phyloP scores from a whole-genome alignment of 1,140 invertebrate species.

The Drosophila lacertosa region DNA sequence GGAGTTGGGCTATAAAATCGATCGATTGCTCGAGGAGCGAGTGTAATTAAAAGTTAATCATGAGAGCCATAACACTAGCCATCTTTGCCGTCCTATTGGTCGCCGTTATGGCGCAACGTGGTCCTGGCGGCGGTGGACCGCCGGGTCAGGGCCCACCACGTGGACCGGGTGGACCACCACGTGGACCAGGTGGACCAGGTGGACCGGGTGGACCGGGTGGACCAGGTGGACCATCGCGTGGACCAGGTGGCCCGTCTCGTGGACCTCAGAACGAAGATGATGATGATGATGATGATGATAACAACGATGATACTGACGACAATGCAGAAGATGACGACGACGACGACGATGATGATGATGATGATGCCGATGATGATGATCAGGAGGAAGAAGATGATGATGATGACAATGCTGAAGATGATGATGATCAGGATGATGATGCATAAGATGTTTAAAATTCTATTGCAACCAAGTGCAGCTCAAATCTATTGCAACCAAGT shows the following conservation, averaged over 20 bases:
- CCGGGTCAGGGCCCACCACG: slow-evolving; percentile 15
- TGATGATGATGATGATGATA: background rate
- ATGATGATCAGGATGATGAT: background rate
- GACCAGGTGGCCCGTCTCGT: background rate
- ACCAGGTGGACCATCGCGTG: slow-evolving; percentile 9
- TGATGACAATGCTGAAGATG: background rate
- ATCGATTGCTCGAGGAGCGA: background rate
- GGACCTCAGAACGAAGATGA: background rate
- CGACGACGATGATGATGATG: background rate
- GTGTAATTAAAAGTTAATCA: slow-evolving; percentile 19
- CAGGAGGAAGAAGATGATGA: background rate
- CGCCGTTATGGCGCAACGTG: slow-evolving; percentile 33
- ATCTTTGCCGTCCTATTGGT: slow-evolving; percentile 38
- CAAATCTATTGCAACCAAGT: background rate
- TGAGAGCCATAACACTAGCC: slow-evolving; percentile 40
- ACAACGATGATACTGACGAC: slow-evolving; percentile 1
- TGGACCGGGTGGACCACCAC: background rate
- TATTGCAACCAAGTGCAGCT: background rate
- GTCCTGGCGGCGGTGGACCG: slow-evolving; percentile 6
- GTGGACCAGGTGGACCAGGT: slow-evolving; percentile 2
- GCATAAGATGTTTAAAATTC: background rate
- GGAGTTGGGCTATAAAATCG: slow-evolving; percentile 39
- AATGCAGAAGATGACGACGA: background rate
- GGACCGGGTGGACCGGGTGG: background rate
- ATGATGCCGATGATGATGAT: background rate